phyloP scores from a whole-genome alignment of 2,113 vertebrate genomes.

The Megaceryle torquata region DNA sequence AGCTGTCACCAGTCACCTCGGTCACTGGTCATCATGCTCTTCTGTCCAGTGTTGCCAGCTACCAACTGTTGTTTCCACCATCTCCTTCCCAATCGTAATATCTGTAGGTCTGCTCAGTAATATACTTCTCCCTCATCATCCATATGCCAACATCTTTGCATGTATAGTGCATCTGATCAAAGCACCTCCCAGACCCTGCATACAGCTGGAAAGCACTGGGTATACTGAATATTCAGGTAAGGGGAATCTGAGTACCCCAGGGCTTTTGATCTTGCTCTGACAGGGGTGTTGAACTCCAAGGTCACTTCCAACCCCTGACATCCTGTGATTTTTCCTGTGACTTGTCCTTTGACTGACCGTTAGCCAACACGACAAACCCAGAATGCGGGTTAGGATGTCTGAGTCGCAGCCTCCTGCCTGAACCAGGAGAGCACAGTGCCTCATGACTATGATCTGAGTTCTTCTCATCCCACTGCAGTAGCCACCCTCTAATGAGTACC shows the following conservation, averaged over 20 bases:
- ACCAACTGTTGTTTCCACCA: not conserved
- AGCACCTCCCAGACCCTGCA: not conserved
- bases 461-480: not conserved
- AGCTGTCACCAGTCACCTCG: not conserved
- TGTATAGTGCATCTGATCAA: not conserved
- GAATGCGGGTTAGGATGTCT: not conserved
- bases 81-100: not conserved
- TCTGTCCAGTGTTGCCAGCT: not conserved
- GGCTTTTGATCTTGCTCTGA: not conserved
- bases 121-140: not conserved
- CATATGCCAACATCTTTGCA: not conserved
- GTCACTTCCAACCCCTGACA: too few species aligned
- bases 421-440: not conserved
- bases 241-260: not conserved
- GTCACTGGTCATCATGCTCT: not conserved
- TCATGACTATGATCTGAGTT: not conserved
- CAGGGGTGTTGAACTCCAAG: too few species aligned
- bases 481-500: slow-evolving; percentile 17
- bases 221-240: not conserved
- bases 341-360: not conserved
- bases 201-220: not conserved
- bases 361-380: not conserved
- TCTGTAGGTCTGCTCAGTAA: not conserved
- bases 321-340: too few species aligned
- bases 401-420: not conserved